Percentiles rank a stretch among this genome's conserved stretches.
Evolutionary conservation across 2,113 vertebrate species (phyloP).

Genomic region (Scopus umbretta): DNA sequence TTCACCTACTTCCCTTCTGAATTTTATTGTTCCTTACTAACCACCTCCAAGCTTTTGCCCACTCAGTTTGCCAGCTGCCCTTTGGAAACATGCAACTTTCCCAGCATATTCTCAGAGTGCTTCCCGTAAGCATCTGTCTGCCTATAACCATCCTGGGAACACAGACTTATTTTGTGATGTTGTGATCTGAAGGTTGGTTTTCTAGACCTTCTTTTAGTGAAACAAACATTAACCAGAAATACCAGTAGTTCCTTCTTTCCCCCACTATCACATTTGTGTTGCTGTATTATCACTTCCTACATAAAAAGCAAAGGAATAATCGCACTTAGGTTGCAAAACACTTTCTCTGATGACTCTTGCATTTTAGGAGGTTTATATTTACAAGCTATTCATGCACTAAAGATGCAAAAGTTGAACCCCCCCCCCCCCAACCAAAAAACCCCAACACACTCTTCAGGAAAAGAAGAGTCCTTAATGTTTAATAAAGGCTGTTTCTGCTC

Average conservation of each 20-base stretch:
- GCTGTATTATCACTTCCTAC: conserved; percentile 5
- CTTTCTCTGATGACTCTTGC: background rate
- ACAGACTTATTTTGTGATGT: background rate
- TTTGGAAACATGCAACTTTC: background rate
- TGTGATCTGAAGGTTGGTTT: background rate
- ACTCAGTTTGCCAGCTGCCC: background rate
- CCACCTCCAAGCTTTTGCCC: background rate
- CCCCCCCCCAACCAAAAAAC: no score
- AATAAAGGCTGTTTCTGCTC: background rate
- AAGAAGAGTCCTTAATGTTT: background rate
- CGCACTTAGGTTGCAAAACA: background rate
- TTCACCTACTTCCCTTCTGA: background rate
- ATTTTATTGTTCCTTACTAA: background rate
- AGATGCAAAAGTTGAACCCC: background rate
- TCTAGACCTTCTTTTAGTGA: background rate
- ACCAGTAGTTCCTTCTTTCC: background rate
- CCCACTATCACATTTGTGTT: background rate
- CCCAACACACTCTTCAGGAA: background rate
- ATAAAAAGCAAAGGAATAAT: background rate
- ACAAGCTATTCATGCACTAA: background rate
- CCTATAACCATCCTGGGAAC: background rate
- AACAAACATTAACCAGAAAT: background rate
- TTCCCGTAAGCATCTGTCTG: background rate
- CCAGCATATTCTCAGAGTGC: background rate
- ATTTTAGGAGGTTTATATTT: background rate